Evolutionary conservation across 2,113 vertebrate genomes (phyloP).

Genomic region (Ammodytes marinus): DNA sequence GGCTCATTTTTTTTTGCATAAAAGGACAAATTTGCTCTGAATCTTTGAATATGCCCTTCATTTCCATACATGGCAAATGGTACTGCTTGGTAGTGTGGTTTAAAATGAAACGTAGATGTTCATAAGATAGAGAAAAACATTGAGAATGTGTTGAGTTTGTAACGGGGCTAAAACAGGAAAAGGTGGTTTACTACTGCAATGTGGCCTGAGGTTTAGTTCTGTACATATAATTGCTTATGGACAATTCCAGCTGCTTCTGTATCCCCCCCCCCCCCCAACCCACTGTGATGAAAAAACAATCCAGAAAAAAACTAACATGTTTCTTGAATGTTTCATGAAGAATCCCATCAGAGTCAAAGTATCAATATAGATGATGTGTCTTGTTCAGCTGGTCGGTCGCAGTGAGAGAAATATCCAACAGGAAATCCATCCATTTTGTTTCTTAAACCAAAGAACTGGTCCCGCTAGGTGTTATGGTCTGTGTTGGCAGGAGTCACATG

Average conservation of each 20-base stretch:
- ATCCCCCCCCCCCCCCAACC: not conserved
- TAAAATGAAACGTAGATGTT: no score
- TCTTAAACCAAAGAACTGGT: not conserved
- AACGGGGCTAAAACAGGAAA: not conserved
- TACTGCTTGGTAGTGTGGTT: no score
- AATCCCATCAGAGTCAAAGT: conserved; percentile 9
- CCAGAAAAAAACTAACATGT: not conserved
- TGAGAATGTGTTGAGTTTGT: not conserved
- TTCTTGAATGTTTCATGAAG: conserved; percentile 10
- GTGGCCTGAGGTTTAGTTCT: not conserved
- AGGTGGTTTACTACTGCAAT: not conserved
- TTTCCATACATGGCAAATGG: no score
- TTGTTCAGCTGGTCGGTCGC: not conserved
- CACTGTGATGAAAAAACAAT: not conserved
- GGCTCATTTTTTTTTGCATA: no score
- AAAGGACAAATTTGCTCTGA: no score
- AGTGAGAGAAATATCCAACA: not conserved
- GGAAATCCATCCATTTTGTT: conserved; percentile 1
- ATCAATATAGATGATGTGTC: not conserved
- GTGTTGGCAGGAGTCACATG: not conserved
- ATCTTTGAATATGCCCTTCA: no score
- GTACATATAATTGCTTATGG: not conserved
- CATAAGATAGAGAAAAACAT: no score
- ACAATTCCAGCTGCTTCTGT: not conserved
- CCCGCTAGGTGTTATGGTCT: not conserved